Evolutionary conservation across 2,888 invertebrate species (phyloP).

Genomic region (Coecobrya sp.): DNA sequence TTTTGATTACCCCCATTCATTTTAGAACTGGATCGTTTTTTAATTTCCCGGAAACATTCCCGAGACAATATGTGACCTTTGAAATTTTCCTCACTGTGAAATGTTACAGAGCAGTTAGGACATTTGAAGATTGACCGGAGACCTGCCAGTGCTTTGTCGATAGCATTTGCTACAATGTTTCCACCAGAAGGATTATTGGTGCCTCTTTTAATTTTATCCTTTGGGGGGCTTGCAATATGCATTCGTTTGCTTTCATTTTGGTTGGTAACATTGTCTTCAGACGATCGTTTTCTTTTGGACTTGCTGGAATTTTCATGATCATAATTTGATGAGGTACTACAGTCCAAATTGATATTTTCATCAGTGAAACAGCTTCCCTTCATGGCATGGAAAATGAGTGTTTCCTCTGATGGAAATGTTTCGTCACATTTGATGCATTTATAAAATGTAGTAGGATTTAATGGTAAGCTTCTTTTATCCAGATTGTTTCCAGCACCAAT

Average conservation of each 20-base stretch:
- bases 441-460: not conserved
- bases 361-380: not conserved
- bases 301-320: not conserved
- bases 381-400: not conserved
- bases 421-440: not conserved
- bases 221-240: not conserved
- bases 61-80: not conserved
- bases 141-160: not conserved
- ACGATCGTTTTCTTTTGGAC: not conserved
- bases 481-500: not conserved
- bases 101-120: not conserved
- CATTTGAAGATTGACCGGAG: slow-evolving; percentile 6
- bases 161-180: not conserved
- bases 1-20: not conserved
- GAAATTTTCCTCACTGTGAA: not conserved
- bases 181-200: not conserved
- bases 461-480: not conserved
- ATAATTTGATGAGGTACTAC: not conserved
- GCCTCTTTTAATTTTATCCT: not conserved
- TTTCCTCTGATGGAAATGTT: not conserved
- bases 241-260: not conserved
- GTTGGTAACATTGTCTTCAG: not conserved
- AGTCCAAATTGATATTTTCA: not conserved
- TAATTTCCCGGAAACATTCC: not conserved
- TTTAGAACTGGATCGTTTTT: not conserved